A percentile compares a stretch with the other conserved stretches of the same genome.
Conservation (phyloP, 2,113 vertebrate species). For the Engraulis encrasicolus region DNA sequence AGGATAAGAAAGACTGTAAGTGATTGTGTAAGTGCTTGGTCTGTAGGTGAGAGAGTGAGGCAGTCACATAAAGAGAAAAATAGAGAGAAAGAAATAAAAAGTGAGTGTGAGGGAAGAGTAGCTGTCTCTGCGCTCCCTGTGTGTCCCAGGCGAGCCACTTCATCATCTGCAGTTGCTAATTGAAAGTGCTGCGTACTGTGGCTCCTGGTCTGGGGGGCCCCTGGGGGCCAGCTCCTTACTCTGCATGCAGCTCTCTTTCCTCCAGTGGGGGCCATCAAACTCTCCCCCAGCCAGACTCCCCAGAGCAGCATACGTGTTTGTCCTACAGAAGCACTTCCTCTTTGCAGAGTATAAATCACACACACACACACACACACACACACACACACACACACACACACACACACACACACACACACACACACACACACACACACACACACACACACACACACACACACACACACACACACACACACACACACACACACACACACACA, state of each 20-base stretch:
- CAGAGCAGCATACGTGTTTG: neutral
- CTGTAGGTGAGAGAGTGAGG: too few relatives aligned
- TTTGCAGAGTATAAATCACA: constrained; percentile 26
- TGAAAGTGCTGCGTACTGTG: neutral
- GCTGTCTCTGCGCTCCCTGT: neutral
- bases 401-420: neutral
- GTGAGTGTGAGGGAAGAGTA: neutral
- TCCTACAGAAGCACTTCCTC: constrained; percentile 21
- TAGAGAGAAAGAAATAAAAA: too few relatives aligned
- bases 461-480: neutral
- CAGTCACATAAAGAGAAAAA: too few relatives aligned
- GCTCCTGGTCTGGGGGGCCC: neutral
- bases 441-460: neutral
- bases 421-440: neutral
- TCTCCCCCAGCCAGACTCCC: neutral
- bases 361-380: constrained; percentile 1
- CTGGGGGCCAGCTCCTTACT: too few relatives aligned
- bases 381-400: neutral
- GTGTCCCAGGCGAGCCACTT: neutral
- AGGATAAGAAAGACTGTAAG: too few relatives aligned
- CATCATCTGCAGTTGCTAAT: neutral
- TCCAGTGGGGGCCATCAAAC: neutral
- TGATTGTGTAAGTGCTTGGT: too few relatives aligned
- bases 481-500: neutral
- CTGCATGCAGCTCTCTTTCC: neutral